A percentile compares a stretch with the other conserved stretches of the same genome.
phyloP scores from a whole-genome alignment of 53 echinoderm and acorn worm genomes.

The Patiria pectinifera region DNA sequence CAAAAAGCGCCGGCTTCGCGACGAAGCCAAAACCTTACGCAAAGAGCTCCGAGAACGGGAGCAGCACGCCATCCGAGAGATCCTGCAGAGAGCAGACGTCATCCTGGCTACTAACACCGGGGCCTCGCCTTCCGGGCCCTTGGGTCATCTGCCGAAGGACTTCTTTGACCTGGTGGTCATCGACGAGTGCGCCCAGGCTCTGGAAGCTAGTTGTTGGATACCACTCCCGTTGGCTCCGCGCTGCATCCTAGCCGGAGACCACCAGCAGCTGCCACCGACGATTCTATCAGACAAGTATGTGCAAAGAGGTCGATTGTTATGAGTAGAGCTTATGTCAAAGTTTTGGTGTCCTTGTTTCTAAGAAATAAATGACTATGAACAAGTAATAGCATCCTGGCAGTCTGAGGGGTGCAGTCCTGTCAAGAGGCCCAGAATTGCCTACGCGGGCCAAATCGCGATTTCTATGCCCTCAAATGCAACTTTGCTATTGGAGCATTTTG shows the following conservation, averaged over 20 bases:
- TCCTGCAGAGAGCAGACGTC: conserved; percentile 82
- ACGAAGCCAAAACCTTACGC: conserved; percentile 81
- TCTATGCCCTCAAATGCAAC: no score
- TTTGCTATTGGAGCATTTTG: no score
- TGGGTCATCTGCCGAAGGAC: conserved; percentile 73
- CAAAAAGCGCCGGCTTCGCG: conserved; percentile 77
- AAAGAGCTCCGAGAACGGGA: conserved; percentile 89
- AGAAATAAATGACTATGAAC: no score
- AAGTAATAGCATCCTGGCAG: no score
- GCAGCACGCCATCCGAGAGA: conserved; percentile 75
- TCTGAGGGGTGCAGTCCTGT: no score
- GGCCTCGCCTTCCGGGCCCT: conserved; percentile 79
- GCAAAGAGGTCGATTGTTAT: no score
- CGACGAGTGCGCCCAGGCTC: conserved; percentile 96
- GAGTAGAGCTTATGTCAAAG: no score
- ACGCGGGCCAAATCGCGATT: no score
- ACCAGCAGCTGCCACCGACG: conserved; percentile 91
- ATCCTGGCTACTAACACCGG: conserved; percentile 96
- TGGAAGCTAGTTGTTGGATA: conserved; percentile 80
- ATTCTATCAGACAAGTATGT: conserved; percentile 87
- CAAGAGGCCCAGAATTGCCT: no score
- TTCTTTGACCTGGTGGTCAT: conserved; percentile 95
- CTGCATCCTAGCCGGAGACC: conserved; percentile 91
- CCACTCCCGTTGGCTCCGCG: conserved; percentile 74
- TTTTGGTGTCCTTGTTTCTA: no score